Conservation (phyloP, 1,140 invertebrate species). For the Pissodes strobi region DNA sequence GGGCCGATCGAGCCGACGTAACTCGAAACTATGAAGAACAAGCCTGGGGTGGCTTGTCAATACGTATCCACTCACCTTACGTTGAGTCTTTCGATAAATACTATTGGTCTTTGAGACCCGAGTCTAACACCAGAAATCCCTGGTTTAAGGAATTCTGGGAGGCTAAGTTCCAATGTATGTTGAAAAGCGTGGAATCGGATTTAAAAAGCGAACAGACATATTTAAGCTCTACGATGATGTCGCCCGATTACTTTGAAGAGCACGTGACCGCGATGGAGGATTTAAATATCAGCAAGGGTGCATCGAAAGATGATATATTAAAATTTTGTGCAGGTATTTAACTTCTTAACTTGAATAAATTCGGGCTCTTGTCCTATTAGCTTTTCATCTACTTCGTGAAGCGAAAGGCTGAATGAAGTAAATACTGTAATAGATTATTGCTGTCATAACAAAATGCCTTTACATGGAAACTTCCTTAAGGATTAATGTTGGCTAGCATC, state of each 20-base stretch:
- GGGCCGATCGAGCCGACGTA: constrained; percentile 78
- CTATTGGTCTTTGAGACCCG: constrained; percentile 69
- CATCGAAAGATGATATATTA: background rate
- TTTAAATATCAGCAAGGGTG: background rate
- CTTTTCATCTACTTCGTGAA: no score
- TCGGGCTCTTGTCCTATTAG: no score
- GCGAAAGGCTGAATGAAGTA: no score
- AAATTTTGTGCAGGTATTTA: constrained; percentile 9
- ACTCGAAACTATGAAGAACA: constrained; percentile 68
- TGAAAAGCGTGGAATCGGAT: constrained; percentile 41
- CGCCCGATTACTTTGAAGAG: background rate
- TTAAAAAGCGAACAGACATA: background rate
- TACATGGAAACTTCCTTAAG: no score
- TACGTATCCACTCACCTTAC: constrained; percentile 74
- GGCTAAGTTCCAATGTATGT: constrained; percentile 67
- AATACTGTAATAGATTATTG: no score
- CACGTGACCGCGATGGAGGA: background rate
- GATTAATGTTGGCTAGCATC: no score
- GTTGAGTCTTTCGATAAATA: constrained; percentile 70
- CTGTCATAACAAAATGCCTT: no score
- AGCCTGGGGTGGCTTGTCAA: constrained; percentile 75
- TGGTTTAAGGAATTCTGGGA: constrained; percentile 83
- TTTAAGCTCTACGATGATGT: background rate
- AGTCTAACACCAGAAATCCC: constrained; percentile 69
- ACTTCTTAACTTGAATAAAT: no score